These are phyloP conservation scores for Mamestra brassicae DNA, from an alignment of 2,888 invertebrate genomes.

Conservation along the genomic window DNA sequence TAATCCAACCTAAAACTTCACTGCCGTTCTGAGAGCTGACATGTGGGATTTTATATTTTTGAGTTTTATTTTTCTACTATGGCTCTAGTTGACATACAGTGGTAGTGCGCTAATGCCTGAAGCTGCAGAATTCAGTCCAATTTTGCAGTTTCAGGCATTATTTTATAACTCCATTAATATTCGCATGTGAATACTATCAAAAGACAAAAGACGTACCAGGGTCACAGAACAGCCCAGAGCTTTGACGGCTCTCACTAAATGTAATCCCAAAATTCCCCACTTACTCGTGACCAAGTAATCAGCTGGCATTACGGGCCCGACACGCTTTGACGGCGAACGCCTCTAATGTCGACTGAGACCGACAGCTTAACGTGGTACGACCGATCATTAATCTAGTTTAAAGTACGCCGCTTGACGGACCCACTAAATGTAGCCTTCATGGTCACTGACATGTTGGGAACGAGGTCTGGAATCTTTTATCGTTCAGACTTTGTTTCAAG, in stretches of 20 bases:
- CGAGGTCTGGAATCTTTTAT: constrained; percentile 15
- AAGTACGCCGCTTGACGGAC: constrained; percentile 57
- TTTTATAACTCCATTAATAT: constrained; percentile 2
- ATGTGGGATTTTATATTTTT: background rate
- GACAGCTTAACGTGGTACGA: constrained; percentile 64
- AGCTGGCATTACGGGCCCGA: constrained; percentile 55
- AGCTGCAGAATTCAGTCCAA: background rate
- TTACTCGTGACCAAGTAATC: constrained; percentile 62
- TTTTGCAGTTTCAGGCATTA: no score
- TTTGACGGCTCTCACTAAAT: constrained; percentile 49
- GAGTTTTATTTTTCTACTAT: background rate
- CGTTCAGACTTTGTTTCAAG: constrained; percentile 9
- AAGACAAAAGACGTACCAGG: constrained; percentile 33
- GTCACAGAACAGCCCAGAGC: constrained; percentile 23
- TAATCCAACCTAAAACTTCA: constrained; percentile 20
- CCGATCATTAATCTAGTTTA: constrained; percentile 68
- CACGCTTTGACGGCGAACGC: constrained; percentile 61
- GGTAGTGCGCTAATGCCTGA: background rate
- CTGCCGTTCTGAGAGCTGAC: background rate
- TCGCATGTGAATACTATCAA: constrained; percentile 10
- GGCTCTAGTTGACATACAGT: background rate
- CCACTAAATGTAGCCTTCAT: constrained; percentile 57
- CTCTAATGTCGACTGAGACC: constrained; percentile 63
- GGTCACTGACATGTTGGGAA: constrained; percentile 33
- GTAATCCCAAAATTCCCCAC: constrained; percentile 59